These are phyloP conservation scores for Achatina immaculata DNA, from an alignment of 1,140 invertebrate genomes.

Conservation along the genomic window DNA sequence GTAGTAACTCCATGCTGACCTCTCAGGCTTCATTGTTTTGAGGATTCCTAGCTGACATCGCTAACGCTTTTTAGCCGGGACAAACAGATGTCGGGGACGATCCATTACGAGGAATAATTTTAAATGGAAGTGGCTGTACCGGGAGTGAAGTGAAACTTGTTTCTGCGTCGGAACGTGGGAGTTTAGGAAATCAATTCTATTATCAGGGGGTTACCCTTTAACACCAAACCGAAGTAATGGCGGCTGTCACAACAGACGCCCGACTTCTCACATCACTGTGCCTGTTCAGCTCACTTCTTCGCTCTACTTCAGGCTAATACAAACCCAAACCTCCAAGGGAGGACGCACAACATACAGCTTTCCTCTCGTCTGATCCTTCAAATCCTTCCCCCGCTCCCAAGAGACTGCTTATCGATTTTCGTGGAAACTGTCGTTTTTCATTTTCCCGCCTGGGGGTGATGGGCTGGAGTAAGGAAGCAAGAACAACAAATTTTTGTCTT, in stretches of 20 bases:
- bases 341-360: slow-evolving; percentile 5
- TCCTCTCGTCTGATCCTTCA: slow-evolving; percentile 5
- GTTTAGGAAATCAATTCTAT: neutral
- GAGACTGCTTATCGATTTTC: slow-evolving; percentile 8
- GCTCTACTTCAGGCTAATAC: neutral
- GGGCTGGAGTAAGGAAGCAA: neutral
- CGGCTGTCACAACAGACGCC: neutral
- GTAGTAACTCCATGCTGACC: no score
- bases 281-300: neutral
- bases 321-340: neutral
- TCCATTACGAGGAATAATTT: no score
- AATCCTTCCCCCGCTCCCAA: neutral
- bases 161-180: no score
- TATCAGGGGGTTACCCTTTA: neutral
- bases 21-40: no score
- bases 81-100: no score
- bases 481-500: neutral
- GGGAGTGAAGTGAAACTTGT: no score
- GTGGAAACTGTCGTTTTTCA: slow-evolving; percentile 11
- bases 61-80: no score
- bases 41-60: no score
- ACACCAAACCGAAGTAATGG: neutral
- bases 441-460: slow-evolving; percentile 6
- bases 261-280: neutral
- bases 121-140: no score